Conservation (phyloP, 1,140 invertebrate genomes). For the Glossosoma conforme region DNA sequence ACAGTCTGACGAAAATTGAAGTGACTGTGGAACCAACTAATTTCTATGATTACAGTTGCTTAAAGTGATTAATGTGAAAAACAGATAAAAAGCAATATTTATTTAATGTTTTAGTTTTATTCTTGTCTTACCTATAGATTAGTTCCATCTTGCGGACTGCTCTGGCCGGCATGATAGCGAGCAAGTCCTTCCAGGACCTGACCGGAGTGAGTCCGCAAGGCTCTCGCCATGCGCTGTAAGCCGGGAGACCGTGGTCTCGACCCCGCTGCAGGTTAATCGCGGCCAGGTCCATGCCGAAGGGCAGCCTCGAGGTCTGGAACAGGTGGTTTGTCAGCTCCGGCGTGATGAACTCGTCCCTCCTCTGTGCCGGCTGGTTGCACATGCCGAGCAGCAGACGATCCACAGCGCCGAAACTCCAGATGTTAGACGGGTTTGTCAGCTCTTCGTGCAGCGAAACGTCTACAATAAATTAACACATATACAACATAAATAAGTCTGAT, state of each 20-base stretch:
- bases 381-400: constrained; percentile 75
- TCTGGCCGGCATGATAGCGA: constrained; percentile 62
- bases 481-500: no score
- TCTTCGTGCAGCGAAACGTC: constrained; percentile 77
- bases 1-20: no score
- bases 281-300: constrained; percentile 83
- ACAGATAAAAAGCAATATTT: no score
- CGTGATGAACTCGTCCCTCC: constrained; percentile 76
- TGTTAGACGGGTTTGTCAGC: constrained; percentile 57
- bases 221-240: constrained; percentile 76
- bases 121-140: constrained; percentile 52
- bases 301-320: constrained; percentile 68
- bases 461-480: constrained; percentile 42
- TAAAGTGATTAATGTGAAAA: no score
- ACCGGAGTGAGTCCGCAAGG: constrained; percentile 73
- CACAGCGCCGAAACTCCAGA: constrained; percentile 68
- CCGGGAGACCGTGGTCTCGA: constrained; percentile 83
- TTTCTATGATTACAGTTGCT: no score
- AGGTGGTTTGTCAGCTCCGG: constrained; percentile 81
- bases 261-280: constrained; percentile 85
- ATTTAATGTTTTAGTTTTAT: neutral
- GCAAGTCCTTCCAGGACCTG: constrained; percentile 69
- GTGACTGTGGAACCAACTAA: no score
- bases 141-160: constrained; percentile 58
- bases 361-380: constrained; percentile 70